These are phyloP conservation scores for Drosophila engyochracea DNA, from an alignment of 2,888 invertebrate genomes.

Conservation along the genomic window DNA sequence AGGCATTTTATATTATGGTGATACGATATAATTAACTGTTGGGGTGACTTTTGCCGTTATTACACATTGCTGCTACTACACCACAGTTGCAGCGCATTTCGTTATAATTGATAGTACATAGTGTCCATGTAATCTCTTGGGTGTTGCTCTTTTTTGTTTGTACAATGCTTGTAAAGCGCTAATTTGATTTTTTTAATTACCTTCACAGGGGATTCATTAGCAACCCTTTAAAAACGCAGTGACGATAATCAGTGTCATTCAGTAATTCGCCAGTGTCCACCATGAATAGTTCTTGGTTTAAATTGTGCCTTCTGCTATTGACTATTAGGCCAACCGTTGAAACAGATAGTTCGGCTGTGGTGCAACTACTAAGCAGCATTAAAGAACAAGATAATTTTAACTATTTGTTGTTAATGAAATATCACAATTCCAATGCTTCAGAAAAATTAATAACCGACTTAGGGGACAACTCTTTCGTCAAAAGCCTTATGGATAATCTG, in stretches of 20 bases:
- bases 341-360: constrained; percentile 21
- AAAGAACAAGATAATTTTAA: constrained; percentile 42
- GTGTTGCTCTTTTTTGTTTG: constrained; percentile 16
- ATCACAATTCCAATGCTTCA: constrained; percentile 26
- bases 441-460: not conserved
- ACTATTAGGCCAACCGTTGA: constrained; percentile 9
- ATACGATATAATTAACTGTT: not conserved
- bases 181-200: constrained; percentile 39
- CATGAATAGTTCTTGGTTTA: constrained; percentile 44
- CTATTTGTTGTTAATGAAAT: constrained; percentile 60
- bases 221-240: constrained; percentile 66
- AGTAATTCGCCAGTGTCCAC: constrained; percentile 38
- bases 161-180: constrained; percentile 47
- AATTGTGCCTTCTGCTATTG: constrained; percentile 24
- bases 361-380: constrained; percentile 46
- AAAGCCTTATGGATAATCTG: constrained; percentile 51
- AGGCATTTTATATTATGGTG: not conserved
- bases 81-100: not conserved
- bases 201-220: constrained; percentile 43
- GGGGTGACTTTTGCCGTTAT: not conserved
- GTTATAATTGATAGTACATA: constrained; percentile 3
- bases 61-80: not conserved
- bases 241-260: constrained; percentile 43
- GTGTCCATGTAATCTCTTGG: constrained; percentile 24
- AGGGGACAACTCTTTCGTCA: constrained; percentile 27